Percentiles rank a stretch among this genome's conserved stretches.
Conservation (phyloP, 2,113 vertebrate species). For the Paramormyrops kingsleyae region DNA sequence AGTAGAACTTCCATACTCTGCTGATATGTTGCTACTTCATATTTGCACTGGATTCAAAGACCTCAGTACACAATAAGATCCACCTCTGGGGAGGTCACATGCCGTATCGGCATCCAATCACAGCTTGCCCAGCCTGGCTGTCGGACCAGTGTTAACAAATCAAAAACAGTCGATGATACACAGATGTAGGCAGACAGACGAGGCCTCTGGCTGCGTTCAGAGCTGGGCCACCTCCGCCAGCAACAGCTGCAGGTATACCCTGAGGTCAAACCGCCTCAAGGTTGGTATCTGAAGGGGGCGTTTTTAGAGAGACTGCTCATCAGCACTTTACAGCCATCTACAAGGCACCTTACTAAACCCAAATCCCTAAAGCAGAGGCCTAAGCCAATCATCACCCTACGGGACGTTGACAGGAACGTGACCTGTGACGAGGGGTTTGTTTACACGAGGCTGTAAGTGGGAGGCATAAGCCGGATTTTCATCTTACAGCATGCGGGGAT, state of each 20-base stretch:
- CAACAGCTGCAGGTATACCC: constrained; percentile 30
- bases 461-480: neutral
- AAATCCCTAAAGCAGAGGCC: neutral
- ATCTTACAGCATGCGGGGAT: neutral
- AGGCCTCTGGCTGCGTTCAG: neutral
- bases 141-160: constrained; percentile 48
- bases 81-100: constrained; percentile 34
- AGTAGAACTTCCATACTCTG: constrained; percentile 30
- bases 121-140: constrained; percentile 30
- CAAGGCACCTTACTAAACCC: neutral
- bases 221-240: neutral
- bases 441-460: neutral
- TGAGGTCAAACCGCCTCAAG: neutral
- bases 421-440: neutral
- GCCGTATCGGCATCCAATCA: constrained; percentile 54
- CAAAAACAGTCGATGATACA: constrained; percentile 35
- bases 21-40: constrained; percentile 34
- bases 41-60: constrained; percentile 38
- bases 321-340: neutral
- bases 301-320: neutral
- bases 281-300: neutral
- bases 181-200: constrained; percentile 48
- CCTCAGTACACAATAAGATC: constrained; percentile 30
- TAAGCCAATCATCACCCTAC: neutral
- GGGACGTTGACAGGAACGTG: neutral